Evolutionary conservation across 2,888 invertebrate species (phyloP), one percentile per base, ranked within the genome.

Genomic region (Invenusta paracnida): DNA sequence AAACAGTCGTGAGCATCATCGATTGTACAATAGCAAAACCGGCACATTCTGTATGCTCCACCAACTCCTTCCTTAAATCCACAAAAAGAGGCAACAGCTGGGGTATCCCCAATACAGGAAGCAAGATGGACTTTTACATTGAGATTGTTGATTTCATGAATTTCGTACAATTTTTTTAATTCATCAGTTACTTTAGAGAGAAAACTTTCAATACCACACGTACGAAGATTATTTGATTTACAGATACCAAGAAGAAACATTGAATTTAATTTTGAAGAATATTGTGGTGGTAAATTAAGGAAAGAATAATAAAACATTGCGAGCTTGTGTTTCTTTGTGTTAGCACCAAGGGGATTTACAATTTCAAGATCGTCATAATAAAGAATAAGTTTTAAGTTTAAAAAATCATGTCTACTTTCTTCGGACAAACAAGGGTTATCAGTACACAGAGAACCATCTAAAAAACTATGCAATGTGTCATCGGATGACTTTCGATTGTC

Each of bases 311-410:
- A 86, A 27, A 86, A 82, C 86, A 86, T 86, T n/a, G 85, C 30
- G 13, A 86, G 28, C 79, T 86, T 86, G 29, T 86, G 86, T 84
- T 87, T 86, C 30, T 85, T 86, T 29, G 67, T 85, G 48, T 87
- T 84, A 30, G 86, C 29, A 29, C 87, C 87, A 2, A 87, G 79
- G 30, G 87, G 87, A 30, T 87, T 87, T 13, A 87, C 85, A 27
- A 87, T 84, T 86, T 87, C 87, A 23, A 87, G 28, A 27, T 87
- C 87, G 83, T 87, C 87, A n/a, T 67, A 82, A 82, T 84, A 83
- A n/a, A 87, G 81, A 30, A 86, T 23, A 0, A 87, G 2, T 67
- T 87, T 84, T 31, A 87, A 67, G 5, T 48, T 48, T 48, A 48
- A 48, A 48, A 11, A 48, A 48, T 48, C 48, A 48, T 48, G 5